These are phyloP conservation scores for Ageneiosus marmoratus DNA, from an alignment of 2,113 vertebrate species.

Conservation along the genomic window DNA sequence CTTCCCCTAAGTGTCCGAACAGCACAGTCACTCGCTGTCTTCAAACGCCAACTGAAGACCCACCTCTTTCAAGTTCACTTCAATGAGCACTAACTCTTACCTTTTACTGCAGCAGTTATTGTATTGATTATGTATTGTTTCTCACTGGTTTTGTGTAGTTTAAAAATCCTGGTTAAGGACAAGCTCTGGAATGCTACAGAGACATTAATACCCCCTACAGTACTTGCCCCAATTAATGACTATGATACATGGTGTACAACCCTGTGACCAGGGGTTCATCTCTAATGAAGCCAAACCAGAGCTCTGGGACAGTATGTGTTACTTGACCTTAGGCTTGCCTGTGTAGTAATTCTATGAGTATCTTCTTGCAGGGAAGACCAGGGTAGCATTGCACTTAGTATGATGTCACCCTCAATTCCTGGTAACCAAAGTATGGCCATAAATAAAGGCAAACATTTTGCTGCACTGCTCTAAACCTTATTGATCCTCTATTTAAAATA, in stretches of 20 bases:
- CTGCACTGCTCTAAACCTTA: background rate
- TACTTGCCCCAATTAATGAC: constrained; percentile 16
- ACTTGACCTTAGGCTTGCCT: constrained; percentile 64
- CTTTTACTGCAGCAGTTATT: too few species aligned
- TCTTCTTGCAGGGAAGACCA: constrained; percentile 68
- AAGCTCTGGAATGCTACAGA: background rate
- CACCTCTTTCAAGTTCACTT: too few species aligned
- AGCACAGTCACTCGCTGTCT: too few species aligned
- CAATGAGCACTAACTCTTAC: too few species aligned
- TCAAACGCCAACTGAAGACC: too few species aligned
- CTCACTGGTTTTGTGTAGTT: too few species aligned
- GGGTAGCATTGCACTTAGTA: constrained; percentile 37
- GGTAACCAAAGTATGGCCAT: constrained; percentile 25
- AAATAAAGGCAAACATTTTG: background rate
- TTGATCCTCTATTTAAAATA: background rate
- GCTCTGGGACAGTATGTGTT: constrained; percentile 58
- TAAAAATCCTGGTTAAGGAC: background rate
- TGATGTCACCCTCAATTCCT: constrained; percentile 61
- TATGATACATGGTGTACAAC: constrained; percentile 29
- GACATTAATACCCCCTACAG: constrained; percentile 2
- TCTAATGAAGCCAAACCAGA: constrained; percentile 47
- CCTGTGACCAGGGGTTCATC: constrained; percentile 61
- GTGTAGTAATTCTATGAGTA: constrained; percentile 56
- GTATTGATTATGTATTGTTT: too few species aligned
- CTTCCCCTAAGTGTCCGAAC: too few species aligned